Base-by-base conservation (phyloP, 2,797 vertebrate genomes). In the Liasis olivaceus region DNA sequence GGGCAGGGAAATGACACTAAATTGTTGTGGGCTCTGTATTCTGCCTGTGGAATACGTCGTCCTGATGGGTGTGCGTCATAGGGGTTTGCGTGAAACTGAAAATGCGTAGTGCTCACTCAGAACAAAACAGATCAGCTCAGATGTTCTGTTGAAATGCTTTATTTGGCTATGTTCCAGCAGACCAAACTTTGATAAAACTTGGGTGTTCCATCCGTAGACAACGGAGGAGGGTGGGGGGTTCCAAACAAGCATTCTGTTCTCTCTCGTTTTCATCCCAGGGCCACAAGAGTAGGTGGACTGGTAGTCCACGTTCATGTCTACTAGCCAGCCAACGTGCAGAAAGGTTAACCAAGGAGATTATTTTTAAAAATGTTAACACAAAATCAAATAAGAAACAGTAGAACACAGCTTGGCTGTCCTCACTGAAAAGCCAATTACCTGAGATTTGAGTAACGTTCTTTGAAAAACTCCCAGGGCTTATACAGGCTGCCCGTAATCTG, bases 1-100 rank as follows among this genome's bases (percentile, higher is more conserved):
- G 1, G 36, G 13, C 0, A 8, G 36, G 4, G 2, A 22, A 42
- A 6, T 3, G 72, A 22, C n/a, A 20, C n/a, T 1, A 15, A 0
- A 4, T 58, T 51, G 1, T 5, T 28, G 26, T 13, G 69, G 58
- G 31, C 7, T 5, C 9, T 12, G 58, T 4, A 8, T 17, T n/a
- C 63, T 12, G 13, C 47, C 11, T 56, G 1, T 0, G 20, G 36
- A 12, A 14, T 14, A 12, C 2, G 4, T 5, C 0, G 13, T 31
- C 28, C 28, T n/a, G 64, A n/a, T 13, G 0, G 64, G 28, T 2
- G 64, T 3, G 2, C 11, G 59, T 5, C 59, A 22, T 0, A 20
- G 59, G 17, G 58, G 58, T 62, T 59, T 59, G 8, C 1, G 8
- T 63, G 62, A 8, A 26, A 24, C 62, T 28, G 62, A 9, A 0